Percentiles rank a stretch among this genome's conserved stretches.
phyloP scores from a whole-genome alignment of 2,888 invertebrate species.

The Euphydryas editha region DNA sequence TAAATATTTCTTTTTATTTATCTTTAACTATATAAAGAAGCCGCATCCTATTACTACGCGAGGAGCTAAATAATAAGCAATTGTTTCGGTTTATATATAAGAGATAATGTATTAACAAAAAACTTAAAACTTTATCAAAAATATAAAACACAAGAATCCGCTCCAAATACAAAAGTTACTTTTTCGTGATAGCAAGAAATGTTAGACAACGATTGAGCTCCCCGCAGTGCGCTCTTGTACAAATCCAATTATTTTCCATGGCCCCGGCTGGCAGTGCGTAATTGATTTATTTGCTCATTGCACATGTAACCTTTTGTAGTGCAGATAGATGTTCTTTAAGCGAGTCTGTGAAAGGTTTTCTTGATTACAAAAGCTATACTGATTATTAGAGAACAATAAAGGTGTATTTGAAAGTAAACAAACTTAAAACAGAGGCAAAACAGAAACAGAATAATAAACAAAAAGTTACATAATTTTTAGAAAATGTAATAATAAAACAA shows the following conservation, averaged over 20 bases:
- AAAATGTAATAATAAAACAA: no score
- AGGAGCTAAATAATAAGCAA: no score
- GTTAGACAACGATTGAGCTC: conserved; percentile 70
- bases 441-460: no score
- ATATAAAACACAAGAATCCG: neutral
- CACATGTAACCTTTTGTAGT: conserved; percentile 12
- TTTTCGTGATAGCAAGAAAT: conserved; percentile 39
- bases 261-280: conserved; percentile 68
- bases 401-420: neutral
- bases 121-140: neutral
- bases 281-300: conserved; percentile 71
- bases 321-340: conserved; percentile 11
- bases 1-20: no score
- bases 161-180: conserved; percentile 7
- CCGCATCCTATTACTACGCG: no score
- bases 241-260: conserved; percentile 74
- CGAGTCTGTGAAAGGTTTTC: neutral
- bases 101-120: no score
- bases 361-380: neutral
- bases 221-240: conserved; percentile 66
- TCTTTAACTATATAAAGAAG: no score
- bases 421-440: neutral
- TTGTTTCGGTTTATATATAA: no score
- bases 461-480: no score
- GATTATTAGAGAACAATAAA: neutral